Conservation (phyloP, 64 coral and sea anemone genomes). For the Montipora foliosa region DNA sequence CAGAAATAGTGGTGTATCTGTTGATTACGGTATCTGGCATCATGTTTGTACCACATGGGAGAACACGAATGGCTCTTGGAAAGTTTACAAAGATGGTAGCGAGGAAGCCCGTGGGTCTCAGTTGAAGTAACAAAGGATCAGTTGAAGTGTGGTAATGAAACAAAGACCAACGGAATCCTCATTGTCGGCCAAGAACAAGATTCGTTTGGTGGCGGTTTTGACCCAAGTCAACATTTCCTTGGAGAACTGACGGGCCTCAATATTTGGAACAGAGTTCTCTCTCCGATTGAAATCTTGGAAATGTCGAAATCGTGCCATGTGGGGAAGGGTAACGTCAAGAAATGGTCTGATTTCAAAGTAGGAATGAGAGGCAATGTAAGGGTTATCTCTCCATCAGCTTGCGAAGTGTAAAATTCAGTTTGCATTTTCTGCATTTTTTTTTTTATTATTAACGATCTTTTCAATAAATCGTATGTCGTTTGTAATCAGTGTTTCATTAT, state of each 20-base stretch:
- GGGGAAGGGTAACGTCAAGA: not conserved
- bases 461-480: no score
- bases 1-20: not conserved
- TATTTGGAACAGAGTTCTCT: conserved; percentile 55
- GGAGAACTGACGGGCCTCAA: conserved; percentile 47
- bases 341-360: conserved; percentile 18
- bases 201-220: conserved; percentile 14
- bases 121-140: not conserved
- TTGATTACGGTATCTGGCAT: conserved; percentile 58
- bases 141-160: not conserved
- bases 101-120: not conserved
- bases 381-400: conserved; percentile 6
- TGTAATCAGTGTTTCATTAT: no score
- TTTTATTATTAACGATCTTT: no score
- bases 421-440: no score
- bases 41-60: conserved; percentile 58
- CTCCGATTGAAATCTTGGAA: conserved; percentile 5
- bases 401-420: not conserved
- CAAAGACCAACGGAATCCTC: not conserved
- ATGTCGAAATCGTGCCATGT: conserved; percentile 19
- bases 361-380: conserved; percentile 15
- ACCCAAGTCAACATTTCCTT: not conserved
- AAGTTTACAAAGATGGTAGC: conserved; percentile 42
- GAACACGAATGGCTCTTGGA: conserved; percentile 31
- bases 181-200: conserved; percentile 54